Evolutionary conservation across 2,797 vertebrate species (phyloP).

Genomic region (Chrosomus eos): DNA sequence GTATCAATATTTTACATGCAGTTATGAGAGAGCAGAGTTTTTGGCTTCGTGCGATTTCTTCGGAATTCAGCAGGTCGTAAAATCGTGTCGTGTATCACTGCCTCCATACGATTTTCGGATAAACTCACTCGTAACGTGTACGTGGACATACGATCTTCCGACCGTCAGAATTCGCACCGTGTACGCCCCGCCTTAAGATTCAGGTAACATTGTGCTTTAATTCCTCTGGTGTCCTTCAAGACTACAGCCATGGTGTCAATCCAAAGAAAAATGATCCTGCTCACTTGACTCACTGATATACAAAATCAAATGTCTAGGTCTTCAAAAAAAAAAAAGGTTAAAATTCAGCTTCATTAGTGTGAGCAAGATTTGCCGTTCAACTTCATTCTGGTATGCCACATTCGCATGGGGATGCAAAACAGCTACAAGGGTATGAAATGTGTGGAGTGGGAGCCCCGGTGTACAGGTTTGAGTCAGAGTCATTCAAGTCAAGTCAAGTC

Average conservation of each 20-base stretch:
- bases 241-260: conserved; percentile 8
- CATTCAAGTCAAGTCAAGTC: no score
- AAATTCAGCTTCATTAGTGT: conserved; percentile 13
- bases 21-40: no score
- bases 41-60: no score
- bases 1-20: no score
- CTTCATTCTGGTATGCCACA: neutral
- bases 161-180: no score
- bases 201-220: no score
- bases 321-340: neutral
- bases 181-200: no score
- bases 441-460: neutral
- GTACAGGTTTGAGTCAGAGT: conserved; percentile 1
- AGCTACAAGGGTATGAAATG: conserved; percentile 8
- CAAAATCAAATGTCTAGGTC: neutral
- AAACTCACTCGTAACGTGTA: no score
- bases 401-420: neutral
- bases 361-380: neutral
- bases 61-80: no score
- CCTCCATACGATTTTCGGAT: no score
- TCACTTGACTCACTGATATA: neutral
- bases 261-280: neutral
- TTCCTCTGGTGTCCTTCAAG: neutral
- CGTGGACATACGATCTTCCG: no score
- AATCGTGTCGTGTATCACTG: no score